Conservation (phyloP, 1,140 invertebrate genomes). For the Drosophila sp. region DNA sequence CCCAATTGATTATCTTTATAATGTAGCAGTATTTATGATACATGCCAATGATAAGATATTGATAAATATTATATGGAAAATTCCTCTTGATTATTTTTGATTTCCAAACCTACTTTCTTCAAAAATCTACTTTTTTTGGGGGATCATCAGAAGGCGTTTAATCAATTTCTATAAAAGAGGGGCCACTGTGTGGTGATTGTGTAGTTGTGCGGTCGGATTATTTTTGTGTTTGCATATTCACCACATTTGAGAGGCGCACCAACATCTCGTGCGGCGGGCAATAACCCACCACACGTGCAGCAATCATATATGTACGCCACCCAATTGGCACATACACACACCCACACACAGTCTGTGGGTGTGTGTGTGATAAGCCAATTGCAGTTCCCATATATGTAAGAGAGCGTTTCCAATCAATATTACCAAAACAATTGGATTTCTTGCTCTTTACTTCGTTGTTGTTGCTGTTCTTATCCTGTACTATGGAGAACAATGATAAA, state of each 20-base stretch:
- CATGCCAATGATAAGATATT: neutral
- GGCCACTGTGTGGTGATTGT: neutral
- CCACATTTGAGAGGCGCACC: neutral
- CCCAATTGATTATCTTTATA: too few species aligned
- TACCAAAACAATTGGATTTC: slow-evolving; percentile 14
- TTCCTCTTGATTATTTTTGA: neutral
- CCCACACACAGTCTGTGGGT: neutral
- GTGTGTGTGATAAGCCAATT: neutral
- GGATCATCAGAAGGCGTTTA: neutral
- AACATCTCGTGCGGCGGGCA: slow-evolving; percentile 54
- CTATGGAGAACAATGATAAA: slow-evolving; percentile 16
- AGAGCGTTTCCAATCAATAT: slow-evolving; percentile 28
- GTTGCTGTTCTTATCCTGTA: slow-evolving; percentile 30
- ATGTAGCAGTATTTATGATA: too few species aligned
- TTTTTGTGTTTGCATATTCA: slow-evolving; percentile 13
- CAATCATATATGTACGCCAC: slow-evolving; percentile 1
- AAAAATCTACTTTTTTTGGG: neutral
- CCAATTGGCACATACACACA: slow-evolving; percentile 1
- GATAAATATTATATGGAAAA: neutral
- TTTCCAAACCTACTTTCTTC: too few species aligned
- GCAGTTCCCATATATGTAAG: neutral
- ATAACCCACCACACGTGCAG: slow-evolving; percentile 47
- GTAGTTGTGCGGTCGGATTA: slow-evolving; percentile 1
- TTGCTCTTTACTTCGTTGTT: neutral
- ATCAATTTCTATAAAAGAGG: neutral